Evolutionary conservation across 2,113 vertebrate genomes (phyloP), one percentile per base, ranked within the genome.

Genomic region (Myxocyprinus asiaticus): DNA sequence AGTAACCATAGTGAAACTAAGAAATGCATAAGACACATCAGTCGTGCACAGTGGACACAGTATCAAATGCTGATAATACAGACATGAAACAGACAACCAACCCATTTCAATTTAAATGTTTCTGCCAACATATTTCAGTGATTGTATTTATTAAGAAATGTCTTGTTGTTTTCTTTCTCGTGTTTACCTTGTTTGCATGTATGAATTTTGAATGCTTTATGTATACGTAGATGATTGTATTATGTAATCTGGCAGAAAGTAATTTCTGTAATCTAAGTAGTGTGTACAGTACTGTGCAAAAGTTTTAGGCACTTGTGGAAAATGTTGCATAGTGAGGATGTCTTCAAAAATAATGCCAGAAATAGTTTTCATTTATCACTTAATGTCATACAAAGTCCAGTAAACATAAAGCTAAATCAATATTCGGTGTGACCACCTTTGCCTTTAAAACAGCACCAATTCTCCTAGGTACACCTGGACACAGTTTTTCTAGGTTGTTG

Each of bases 51-150:
- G 84, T 91, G 87, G 86, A 85, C 73, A 72, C 58, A 77, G 63
- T 43, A 58, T 65, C 10, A 61, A 62, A 59, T 83, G 80, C 76
- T 84, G 79, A 86, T 87, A 78, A 85, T 78, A 61, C 83, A 82
- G 81, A 92, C 91, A 92, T 90, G 91, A 92, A 86, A 88, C n/a
- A 78, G 22, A 33, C 22, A 33, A 33, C 22, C 82, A 67, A 81
- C 77, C 50, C 76, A 85, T 88, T 89, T 89, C 89, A 92, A 91
- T 89, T 88, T 85, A 72, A 89, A 88, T 82, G 81, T 86, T 90
- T 90, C 83, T 88, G 86, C 81, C 85, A 87, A 77, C 87, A 75
- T 82, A 55, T 70, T 88, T 82, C 61, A 74, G 84, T 66, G 86
- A 84, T 81, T 82, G 78, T 91, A 91, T 92, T 93, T 92, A 92